Percentiles rank a stretch among this genome's conserved stretches.
Evolutionary conservation across 2,113 vertebrate species (phyloP).

Genomic region (Chaenocephalus aceratus): DNA sequence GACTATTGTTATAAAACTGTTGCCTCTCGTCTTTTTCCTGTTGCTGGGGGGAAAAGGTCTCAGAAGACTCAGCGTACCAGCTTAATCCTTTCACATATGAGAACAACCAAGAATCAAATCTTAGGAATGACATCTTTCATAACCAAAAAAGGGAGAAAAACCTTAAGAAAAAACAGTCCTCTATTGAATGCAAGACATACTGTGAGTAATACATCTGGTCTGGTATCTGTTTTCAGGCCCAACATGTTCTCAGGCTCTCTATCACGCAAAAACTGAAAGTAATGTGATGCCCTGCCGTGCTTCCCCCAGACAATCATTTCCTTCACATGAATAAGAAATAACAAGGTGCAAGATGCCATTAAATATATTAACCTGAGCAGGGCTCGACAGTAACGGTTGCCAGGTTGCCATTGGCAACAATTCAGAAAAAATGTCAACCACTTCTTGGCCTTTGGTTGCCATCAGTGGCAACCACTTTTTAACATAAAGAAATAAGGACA

Average conservation of each 20-base stretch:
- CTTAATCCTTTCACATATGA: constrained; percentile 58
- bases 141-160: not conserved
- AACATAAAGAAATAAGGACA: too few relatives aligned
- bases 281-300: not conserved
- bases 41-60: constrained; percentile 28
- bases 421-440: too few relatives aligned
- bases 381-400: too few relatives aligned
- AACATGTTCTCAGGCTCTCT: not conserved
- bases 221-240: not conserved
- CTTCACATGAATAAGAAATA: not conserved
- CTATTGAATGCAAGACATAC: constrained; percentile 16
- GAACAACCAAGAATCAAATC: constrained; percentile 49
- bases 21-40: constrained; percentile 27
- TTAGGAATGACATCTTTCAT: constrained; percentile 26
- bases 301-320: not conserved
- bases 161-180: not conserved
- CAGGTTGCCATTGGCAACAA: too few relatives aligned
- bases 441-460: too few relatives aligned
- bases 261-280: constrained; percentile 4
- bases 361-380: not conserved
- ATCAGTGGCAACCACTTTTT: too few relatives aligned
- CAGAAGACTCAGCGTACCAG: constrained; percentile 19
- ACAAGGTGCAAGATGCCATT: not conserved
- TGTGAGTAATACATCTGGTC: not conserved
- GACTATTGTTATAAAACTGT: constrained; percentile 16